Conservation (phyloP, 2,888 invertebrate genomes). For the Heliconius ismenius region DNA sequence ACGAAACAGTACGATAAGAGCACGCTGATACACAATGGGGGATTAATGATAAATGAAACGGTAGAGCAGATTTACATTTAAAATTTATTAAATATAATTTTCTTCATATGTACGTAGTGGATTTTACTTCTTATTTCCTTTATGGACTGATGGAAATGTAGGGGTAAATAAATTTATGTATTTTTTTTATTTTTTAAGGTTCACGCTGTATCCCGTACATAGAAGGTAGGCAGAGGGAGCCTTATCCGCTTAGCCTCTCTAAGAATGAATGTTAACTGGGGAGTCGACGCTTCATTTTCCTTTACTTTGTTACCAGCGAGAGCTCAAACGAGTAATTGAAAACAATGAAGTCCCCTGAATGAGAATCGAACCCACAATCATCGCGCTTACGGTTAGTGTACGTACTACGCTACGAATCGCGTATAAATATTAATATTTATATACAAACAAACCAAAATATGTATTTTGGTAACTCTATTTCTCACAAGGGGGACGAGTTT, state of each 20-base stretch:
- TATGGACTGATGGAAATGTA: not conserved
- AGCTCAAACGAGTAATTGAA: too few species aligned
- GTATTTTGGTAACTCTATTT: not conserved
- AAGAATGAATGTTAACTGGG: too few species aligned
- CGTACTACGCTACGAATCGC: not conserved
- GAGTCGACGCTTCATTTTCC: too few species aligned
- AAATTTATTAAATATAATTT: not conserved
- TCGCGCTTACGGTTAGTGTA: too few species aligned
- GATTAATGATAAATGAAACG: constrained; percentile 42
- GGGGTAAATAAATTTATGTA: not conserved
- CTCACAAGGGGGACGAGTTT: not conserved
- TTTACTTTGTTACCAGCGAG: too few species aligned
- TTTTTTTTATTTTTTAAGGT: too few species aligned
- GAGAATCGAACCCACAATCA: too few species aligned
- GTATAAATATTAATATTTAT: not conserved
- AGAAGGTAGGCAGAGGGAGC: too few species aligned
- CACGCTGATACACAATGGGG: constrained; percentile 42
- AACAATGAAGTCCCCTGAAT: too few species aligned
- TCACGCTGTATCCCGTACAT: too few species aligned
- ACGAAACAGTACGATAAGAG: constrained; percentile 41
- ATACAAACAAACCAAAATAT: not conserved
- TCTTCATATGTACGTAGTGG: not conserved
- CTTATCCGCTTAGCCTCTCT: too few species aligned
- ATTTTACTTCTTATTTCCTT: not conserved
- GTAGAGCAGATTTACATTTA: constrained; percentile 1